Percentiles rank a stretch among this genome's conserved stretches.
These are phyloP conservation scores for Leucoma salicis DNA, from an alignment of 2,888 invertebrate species.

Conservation along the genomic window DNA sequence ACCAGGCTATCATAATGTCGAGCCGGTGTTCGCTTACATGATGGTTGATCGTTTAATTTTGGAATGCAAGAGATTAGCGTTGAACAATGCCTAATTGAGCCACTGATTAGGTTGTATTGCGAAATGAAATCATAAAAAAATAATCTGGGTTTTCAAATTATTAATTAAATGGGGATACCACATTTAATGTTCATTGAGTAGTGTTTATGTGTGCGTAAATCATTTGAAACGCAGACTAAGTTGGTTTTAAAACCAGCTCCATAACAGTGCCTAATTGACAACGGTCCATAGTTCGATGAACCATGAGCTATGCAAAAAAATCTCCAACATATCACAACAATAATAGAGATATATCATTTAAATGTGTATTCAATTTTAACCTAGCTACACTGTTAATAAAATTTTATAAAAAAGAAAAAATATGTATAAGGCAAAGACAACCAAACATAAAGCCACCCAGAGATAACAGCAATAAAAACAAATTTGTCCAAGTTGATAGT, in stretches of 20 bases:
- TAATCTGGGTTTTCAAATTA: too few relatives aligned
- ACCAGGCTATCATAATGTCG: constrained; percentile 67
- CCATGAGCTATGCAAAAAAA: constrained; percentile 9
- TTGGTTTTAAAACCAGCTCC: not conserved
- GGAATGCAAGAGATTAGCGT: constrained; percentile 46
- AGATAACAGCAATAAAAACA: constrained; percentile 74
- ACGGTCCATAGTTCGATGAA: constrained; percentile 13
- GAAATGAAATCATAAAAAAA: constrained; percentile 4
- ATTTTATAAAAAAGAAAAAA: constrained; percentile 39
- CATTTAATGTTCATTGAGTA: too few relatives aligned
- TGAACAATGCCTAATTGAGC: constrained; percentile 36
- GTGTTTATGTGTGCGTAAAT: too few relatives aligned
- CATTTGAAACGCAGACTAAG: too few relatives aligned
- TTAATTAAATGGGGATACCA: too few relatives aligned
- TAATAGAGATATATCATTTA: constrained; percentile 38
- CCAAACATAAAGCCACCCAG: constrained; percentile 72
- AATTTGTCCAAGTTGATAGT: constrained; percentile 70
- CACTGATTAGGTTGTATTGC: constrained; percentile 27
- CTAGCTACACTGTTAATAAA: constrained; percentile 27
- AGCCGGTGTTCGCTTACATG: constrained; percentile 37
- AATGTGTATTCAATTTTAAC: constrained; percentile 25
- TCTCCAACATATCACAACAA: constrained; percentile 17
- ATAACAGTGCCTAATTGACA: not conserved
- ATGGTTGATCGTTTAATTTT: constrained; percentile 49
- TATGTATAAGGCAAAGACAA: constrained; percentile 39